Evolutionary conservation across 2,797 vertebrate genomes (phyloP), one percentile per base, ranked within the genome.

Genomic region (Bryconaethiops microstoma): DNA sequence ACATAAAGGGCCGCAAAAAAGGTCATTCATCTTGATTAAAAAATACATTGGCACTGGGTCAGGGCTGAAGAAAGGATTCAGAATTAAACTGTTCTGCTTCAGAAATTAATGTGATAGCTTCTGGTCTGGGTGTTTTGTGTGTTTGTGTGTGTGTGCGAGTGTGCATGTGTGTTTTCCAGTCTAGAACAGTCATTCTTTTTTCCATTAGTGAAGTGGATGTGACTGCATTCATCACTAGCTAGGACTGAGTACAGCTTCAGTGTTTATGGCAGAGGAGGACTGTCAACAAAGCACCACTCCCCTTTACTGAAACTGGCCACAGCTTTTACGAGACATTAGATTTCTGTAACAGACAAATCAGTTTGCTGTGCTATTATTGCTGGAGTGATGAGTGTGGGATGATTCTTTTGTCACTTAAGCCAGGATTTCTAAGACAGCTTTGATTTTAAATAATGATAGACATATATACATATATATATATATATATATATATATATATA

Each of bases 21-120:
- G 80, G 75, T 82, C 72, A 81, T 87, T 87, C 83, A 45, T 86
- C 84, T 84, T 85, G 86, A 88, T 87, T 86, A 87, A 82, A 29
- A 86, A 84, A 84, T 79, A 74, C 74, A 85, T 78, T 83, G 80
- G 82, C 82, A 81, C 35, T 48, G 55, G 85, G 86, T 88, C 85
- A 86, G 54, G 68, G 73, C 82, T 81, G 70, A 77, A 83, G 76
- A 86, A 80, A 35, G 69, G 80, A 71, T 85, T 83, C 74, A 73
- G 78, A 86, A 86, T 86, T 81, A 84, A 88, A 85, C 82, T 75
- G 78, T 76, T 81, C 76, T 77, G 84, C 84, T 87, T 86, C 76
- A 77, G 81, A 88, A 83, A 85, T 84, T 68, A 82, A 86, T 86
- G 83, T 88, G 86, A 86, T 84, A 82, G 82, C 78, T 81, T 76